A percentile compares a stretch with the other conserved stretches of the same genome.
Evolutionary conservation across 2,888 invertebrate species (phyloP).

Genomic region (Autographa gamma): DNA sequence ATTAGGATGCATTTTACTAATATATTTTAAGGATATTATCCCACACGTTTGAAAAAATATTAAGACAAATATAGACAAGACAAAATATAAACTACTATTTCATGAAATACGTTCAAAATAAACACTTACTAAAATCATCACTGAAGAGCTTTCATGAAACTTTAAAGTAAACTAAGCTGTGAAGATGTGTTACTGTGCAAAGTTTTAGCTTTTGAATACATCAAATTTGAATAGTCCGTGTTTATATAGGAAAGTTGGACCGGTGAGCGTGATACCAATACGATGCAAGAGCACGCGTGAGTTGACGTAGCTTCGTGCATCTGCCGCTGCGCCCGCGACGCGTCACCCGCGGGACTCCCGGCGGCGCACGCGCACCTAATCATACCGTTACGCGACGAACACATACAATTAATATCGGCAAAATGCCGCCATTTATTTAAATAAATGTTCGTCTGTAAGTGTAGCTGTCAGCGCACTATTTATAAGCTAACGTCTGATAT

Average conservation of each 20-base stretch:
- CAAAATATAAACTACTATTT: background rate
- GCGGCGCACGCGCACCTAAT: slow-evolving; percentile 49
- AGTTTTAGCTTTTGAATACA: slow-evolving; percentile 79
- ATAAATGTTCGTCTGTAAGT: slow-evolving; percentile 40
- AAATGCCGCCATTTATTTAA: slow-evolving; percentile 40
- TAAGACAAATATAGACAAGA: background rate
- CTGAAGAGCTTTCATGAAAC: slow-evolving; percentile 63
- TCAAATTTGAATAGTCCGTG: slow-evolving; percentile 72
- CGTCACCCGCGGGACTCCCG: slow-evolving; percentile 53
- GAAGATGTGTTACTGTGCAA: slow-evolving; percentile 72
- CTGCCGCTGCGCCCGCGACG: slow-evolving; percentile 54
- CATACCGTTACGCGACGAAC: slow-evolving; percentile 50
- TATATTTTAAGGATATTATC: no score
- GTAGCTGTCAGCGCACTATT: slow-evolving; percentile 20
- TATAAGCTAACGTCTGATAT: slow-evolving; percentile 15
- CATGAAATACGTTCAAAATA: slow-evolving; percentile 4
- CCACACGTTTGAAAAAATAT: background rate
- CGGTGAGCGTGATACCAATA: slow-evolving; percentile 80
- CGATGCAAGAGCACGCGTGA: slow-evolving; percentile 81
- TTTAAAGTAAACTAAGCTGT: slow-evolving; percentile 44
- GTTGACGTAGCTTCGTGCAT: slow-evolving; percentile 73
- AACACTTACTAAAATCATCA: slow-evolving; percentile 80
- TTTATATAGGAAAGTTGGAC: slow-evolving; percentile 80
- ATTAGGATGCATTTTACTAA: no score
- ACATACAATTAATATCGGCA: slow-evolving; percentile 46